These are phyloP conservation scores for Mactra quadrangularis DNA, from an alignment of 1,140 invertebrate genomes.

Conservation along the genomic window DNA sequence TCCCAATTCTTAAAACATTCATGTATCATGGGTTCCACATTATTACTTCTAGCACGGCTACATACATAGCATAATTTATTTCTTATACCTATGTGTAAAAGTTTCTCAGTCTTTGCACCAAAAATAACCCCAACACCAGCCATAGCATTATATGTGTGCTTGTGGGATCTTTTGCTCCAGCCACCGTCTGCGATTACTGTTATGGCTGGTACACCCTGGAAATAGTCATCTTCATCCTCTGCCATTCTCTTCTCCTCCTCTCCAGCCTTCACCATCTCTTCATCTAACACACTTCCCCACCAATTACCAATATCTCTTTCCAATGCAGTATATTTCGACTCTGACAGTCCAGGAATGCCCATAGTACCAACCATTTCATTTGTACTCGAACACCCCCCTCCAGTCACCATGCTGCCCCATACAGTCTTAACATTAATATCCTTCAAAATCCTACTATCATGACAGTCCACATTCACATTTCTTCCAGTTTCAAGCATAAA, in stretches of 20 bases:
- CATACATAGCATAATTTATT: no score
- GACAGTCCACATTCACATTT: neutral
- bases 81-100: constrained; percentile 67
- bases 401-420: constrained; percentile 49
- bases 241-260: constrained; percentile 50
- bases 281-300: constrained; percentile 17
- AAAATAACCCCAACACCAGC: constrained; percentile 76
- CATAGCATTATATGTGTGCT: constrained; percentile 61
- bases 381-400: constrained; percentile 22
- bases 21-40: constrained; percentile 13
- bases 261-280: neutral
- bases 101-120: constrained; percentile 73
- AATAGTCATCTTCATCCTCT: constrained; percentile 27
- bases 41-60: constrained; percentile 9
- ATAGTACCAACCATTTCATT: constrained; percentile 46
- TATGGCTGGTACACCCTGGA: constrained; percentile 44
- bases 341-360: neutral
- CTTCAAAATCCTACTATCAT: neutral
- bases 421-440: constrained; percentile 50
- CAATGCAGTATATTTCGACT: neutral
- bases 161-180: constrained; percentile 55
- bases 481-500: neutral
- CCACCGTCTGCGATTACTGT: constrained; percentile 59
- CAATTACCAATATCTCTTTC: constrained; percentile 19
- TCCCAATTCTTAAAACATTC: constrained; percentile 74